Evolutionary conservation across 1,140 invertebrate genomes (phyloP), one percentile per base, ranked within the genome.

Genomic region (Cheumatopsyche charites): DNA sequence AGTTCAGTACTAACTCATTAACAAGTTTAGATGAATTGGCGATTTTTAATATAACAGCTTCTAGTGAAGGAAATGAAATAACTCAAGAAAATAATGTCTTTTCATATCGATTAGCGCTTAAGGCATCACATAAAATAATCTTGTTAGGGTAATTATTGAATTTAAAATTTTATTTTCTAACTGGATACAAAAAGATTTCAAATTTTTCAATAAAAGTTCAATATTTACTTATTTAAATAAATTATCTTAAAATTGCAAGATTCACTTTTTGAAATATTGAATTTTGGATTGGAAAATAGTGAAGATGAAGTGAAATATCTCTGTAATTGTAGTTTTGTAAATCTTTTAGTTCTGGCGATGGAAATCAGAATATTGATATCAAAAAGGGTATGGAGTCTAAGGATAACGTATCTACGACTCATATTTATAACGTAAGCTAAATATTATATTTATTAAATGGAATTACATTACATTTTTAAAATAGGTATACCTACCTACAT

Each of bases 1-100:
- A 76, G n/a, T 68, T 68, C 36, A 23, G 29, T 26, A 29, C 45
- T 2, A 17, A 47, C n/a, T 55, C 19, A 12, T 15, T 68, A 15
- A 15, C 36, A 1, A 68, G 42, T 19, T 25, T 21, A 23, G 49
- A 55, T 47, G 26, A 47, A 47, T 13, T 11, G 7, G 5, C 47
- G 1, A 13, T 0, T 26, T 66, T 66, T 66, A 66, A 66, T 25
- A 47, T 66, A 19, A 66, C 63, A 7, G 43, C 63, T 19, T 21
- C 1, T 6, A 66, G 63, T 23, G 63, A 43, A 43, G 63, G 63
- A 15, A 21, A 47, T 19, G 63, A 66, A 66, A 13, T 23, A 5
- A 21, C 42, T 2, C 42, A 3, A 21, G 42, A 25, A 11, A 43
- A 66, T 21, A 66, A 66, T 25, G 25, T 25, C 21, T 3, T 47